A percentile compares a stretch with the other conserved stretches of the same genome.
phyloP scores from a whole-genome alignment of 92 coral and sea anemone genomes.

The Umimayanthus kanabou region DNA sequence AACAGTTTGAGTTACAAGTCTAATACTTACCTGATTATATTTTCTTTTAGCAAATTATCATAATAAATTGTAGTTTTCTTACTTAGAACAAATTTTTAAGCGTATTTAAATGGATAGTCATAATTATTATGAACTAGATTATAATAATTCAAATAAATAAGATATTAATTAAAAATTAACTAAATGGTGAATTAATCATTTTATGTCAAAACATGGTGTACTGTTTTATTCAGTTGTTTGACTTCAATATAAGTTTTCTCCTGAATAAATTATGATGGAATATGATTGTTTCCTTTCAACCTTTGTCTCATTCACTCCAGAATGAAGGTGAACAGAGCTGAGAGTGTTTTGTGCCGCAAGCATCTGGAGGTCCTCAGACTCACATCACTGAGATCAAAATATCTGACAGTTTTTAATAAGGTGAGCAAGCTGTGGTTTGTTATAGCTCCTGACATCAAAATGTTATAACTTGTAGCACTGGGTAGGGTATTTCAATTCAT shows the following conservation, averaged over 20 bases:
- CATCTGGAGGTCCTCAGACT: slow-evolving; percentile 80
- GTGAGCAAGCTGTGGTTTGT: slow-evolving; percentile 43
- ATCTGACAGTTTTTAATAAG: slow-evolving; percentile 86
- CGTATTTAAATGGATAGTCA: no score
- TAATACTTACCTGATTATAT: no score
- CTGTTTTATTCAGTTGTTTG: not conserved
- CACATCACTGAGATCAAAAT: slow-evolving; percentile 84
- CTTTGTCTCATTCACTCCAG: slow-evolving; percentile 44
- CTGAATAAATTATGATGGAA: not conserved
- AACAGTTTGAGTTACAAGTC: no score
- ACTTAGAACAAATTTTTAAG: no score
- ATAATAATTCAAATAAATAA: no score
- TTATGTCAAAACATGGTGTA: not conserved
- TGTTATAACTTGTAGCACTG: no score
- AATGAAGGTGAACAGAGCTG: slow-evolving; percentile 86
- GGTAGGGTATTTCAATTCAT: no score
- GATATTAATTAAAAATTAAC: no score
- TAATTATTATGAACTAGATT: no score
- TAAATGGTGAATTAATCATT: no score
- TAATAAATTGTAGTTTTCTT: no score
- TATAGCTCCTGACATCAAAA: not conserved
- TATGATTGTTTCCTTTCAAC: not conserved
- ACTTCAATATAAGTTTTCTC: not conserved
- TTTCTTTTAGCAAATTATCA: no score
- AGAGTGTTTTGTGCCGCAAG: slow-evolving; percentile 81